Evolutionary conservation across 2,888 invertebrate genomes (phyloP), one percentile per base, ranked within the genome.

Genomic region (Plebejus melissa): DNA sequence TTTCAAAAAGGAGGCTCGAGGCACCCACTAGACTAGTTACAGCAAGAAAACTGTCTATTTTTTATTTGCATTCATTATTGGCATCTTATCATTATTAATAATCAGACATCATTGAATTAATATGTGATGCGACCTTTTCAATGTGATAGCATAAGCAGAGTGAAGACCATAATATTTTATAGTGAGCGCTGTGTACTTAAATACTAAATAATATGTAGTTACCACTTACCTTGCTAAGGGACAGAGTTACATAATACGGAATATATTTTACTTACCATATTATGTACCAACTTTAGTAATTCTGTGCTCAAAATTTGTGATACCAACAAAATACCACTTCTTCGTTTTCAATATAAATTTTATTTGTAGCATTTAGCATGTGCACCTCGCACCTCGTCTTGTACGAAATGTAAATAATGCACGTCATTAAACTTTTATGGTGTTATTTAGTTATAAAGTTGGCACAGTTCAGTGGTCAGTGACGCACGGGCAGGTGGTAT

Each of bases 361-460:
- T 11, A 60, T 28, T 60, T 11, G 28, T 7, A 28, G 28, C 60
- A 60, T 60, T 22, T 60, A 58, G 22, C 58, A 58, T 22, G 60
- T 28, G 60, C 28, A 22, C 22, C 22, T 22, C 22, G 22, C 22
- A 22, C 22, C 22, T 22, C 22, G 28, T 60, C 60, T 28, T 28
- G 60, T 60, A 28, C 3, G 9, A 22, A 22, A 11, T 60, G 9
- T 60, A 28, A 60, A 60, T 60, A 60, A 22, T 22, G 28, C 60
- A 60, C 28, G 60, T 60, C 28, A 60, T 60, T 60, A 60, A 60
- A 60, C 60, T 60, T 60, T 60, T 28, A 60, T 60, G 60, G 28
- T 1, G 60, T 60, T 28, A 60, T 11, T 9, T 58, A 22, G 58
- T 60, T 60, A 28, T 60, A 60, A 60, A 22, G 9, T 28, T 60